Evolutionary conservation across 2,797 vertebrate species (phyloP), one percentile per base, ranked within the genome.

Genomic region (Lycodopsis pacificus): DNA sequence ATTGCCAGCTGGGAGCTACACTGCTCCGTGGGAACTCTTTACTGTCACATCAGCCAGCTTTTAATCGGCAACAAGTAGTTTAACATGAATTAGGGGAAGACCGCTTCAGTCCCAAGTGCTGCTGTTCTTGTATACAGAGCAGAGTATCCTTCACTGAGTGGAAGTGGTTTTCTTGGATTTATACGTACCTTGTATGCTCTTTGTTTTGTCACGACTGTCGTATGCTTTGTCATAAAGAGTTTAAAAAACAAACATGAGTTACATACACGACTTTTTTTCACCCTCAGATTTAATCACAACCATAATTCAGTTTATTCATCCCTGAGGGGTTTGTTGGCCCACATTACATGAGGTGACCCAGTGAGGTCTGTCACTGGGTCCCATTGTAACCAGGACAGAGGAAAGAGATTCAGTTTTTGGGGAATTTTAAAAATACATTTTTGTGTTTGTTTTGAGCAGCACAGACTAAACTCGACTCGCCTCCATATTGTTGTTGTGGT

Each of bases 181-280:
- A 49, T 66, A 56, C 71, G 74, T 82, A 64, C 62, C 59, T 74
- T 77, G 82, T 86, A 27, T 54, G 80, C 40, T 51, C 65, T 81
- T 66, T 56, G 69, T 84, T 81, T 79, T 79, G 66, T 76, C 67
- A 64, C 76, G 25, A 72, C 44, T 66, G 49, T 79, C 56, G 30
- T 54, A n/a, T 58, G 32, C 46, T 85, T 77, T 83, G 36, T 53
- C 57, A 75, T 76, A 85, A 84, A 53, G 67, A 65, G 57, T 36
- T 51, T 22, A 13, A 13, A 46, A 51, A 53, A 30, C 2, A n/a
- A 56, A 63, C 7, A 15, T 34, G 7, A n/a, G 7, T 13, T 12
- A 5, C 6, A 12, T 42, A 61, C 34, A 40, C 34, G 19, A 32
- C 7, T 32, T 34, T 10, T 34, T 42, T 48, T 3, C 19, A 1